A percentile compares a stretch with the other conserved stretches of the same genome.
These are phyloP conservation scores for Chalcosyrphus nemorum DNA, from an alignment of 2,888 invertebrate genomes.

Conservation along the genomic window DNA sequence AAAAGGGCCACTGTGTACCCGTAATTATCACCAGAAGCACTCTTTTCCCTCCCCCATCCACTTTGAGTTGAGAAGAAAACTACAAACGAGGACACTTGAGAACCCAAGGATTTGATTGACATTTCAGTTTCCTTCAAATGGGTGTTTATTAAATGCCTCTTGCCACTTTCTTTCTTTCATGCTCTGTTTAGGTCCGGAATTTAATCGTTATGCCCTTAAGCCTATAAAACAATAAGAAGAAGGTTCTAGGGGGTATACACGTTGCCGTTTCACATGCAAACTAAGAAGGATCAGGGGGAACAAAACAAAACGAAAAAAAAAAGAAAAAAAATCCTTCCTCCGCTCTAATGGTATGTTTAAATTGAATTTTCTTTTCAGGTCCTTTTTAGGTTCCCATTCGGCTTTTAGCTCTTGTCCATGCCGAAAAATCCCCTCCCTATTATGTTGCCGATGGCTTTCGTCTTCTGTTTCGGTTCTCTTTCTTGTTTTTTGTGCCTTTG, in stretches of 20 bases:
- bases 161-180: not conserved
- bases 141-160: conserved; percentile 67
- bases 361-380: conserved; percentile 64
- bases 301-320: too few relatives aligned
- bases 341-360: conserved; percentile 68
- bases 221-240: conserved; percentile 52
- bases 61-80: conserved; percentile 27
- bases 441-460: not conserved
- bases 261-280: conserved; percentile 45
- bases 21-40: conserved; percentile 52
- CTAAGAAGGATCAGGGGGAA: conserved; percentile 16
- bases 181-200: not conserved
- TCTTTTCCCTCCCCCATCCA: not conserved
- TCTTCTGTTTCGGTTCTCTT: not conserved
- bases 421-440: not conserved
- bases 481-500: conserved; percentile 32
- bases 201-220: conserved; percentile 54
- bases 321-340: conserved; percentile 17
- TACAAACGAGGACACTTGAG: conserved; percentile 51
- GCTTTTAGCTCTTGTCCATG: conserved; percentile 29
- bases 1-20: conserved; percentile 36
- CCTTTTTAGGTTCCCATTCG: conserved; percentile 43
- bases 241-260: not conserved
- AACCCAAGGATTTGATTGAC: conserved; percentile 66
- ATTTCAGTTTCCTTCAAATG: conserved; percentile 56